Evolutionary conservation across 2,113 vertebrate genomes (phyloP), one percentile per base, ranked within the genome.

Genomic region (Chloroceryle aenea): DNA sequence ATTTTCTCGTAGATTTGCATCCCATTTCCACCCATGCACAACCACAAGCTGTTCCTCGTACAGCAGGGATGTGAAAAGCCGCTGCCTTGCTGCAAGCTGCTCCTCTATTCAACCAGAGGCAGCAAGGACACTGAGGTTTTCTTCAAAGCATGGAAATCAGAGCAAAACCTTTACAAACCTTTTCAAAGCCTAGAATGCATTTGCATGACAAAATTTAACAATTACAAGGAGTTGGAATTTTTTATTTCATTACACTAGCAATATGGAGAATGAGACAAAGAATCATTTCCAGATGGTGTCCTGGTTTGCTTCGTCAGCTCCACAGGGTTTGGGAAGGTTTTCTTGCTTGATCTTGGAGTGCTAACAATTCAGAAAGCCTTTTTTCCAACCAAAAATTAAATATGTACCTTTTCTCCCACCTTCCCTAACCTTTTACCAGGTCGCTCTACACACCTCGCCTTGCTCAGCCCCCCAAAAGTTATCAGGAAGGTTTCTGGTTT

Each of bases 221-320:
- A 76, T 92, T 78, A 94, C 1, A 29, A 89, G 81, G 89, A 69
- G 22, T 7, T 78, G 27, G 81, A 52, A 14, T 61, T 90, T 77
- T 89, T 4, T 9, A 34, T 94, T 94, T 91, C 73, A 89, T 83
- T 91, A 74, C 34, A 59, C 14, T 22, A 66, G 69, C 58, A 93
- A 89, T 67, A 86, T 21, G 22, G 83, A 85, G 86, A 88, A 94
- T 4, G 88, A 93, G 84, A 74, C 63, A 79, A 29, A 91, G 88
- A 93, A 94, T 92, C 59, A 79, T 62, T 95, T 96, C 94, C 96
- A 97, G 92, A 94, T 85, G 91, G 85, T 86, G 71, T 68, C 80
- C 76, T 73, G 82, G 83, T 92, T 53, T 63, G 67, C 72, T 85
- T 84, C 81, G 87, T 91, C 84, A 93, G n/a, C 61, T 85, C 88